phyloP scores from a whole-genome alignment of 30 jellyfish, hydroid and myxozoan genomes.

The Hydractinia echinata region DNA sequence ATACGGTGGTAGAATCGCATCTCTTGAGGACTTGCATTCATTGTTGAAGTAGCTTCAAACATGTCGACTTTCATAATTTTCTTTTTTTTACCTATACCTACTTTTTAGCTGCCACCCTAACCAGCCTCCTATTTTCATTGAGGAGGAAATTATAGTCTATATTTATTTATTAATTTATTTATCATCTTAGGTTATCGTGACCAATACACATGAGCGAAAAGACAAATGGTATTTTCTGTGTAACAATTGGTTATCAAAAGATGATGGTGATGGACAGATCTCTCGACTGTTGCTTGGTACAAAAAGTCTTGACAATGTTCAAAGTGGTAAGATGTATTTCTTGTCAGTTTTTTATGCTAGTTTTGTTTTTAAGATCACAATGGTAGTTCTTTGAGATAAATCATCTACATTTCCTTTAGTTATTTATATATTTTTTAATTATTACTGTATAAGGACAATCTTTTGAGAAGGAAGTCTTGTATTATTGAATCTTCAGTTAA shows the following conservation, averaged over 20 bases:
- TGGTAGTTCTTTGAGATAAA: no score
- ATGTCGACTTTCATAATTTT: no score
- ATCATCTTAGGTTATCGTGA: conserved; percentile 50
- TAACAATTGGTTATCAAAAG: conserved; percentile 74
- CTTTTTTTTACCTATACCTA: neutral
- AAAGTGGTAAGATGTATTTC: conserved; percentile 34
- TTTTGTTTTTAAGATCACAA: no score
- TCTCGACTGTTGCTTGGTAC: conserved; percentile 67
- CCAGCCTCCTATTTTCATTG: neutral
- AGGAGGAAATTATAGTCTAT: neutral
- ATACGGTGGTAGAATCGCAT: no score
- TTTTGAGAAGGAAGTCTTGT: no score
- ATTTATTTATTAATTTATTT: neutral
- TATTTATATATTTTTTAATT: no score
- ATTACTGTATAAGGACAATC: no score
- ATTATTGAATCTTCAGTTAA: no score
- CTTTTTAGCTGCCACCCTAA: neutral
- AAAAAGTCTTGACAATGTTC: conserved; percentile 73
- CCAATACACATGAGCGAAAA: conserved; percentile 51
- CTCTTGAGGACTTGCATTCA: no score
- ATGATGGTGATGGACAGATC: conserved; percentile 77
- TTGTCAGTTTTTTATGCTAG: no score
- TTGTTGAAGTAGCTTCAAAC: no score
- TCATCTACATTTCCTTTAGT: no score
- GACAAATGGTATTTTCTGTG: conserved; percentile 76